Conservation (phyloP, 2,113 vertebrate genomes). For the Melanostigma gelatinosum region DNA sequence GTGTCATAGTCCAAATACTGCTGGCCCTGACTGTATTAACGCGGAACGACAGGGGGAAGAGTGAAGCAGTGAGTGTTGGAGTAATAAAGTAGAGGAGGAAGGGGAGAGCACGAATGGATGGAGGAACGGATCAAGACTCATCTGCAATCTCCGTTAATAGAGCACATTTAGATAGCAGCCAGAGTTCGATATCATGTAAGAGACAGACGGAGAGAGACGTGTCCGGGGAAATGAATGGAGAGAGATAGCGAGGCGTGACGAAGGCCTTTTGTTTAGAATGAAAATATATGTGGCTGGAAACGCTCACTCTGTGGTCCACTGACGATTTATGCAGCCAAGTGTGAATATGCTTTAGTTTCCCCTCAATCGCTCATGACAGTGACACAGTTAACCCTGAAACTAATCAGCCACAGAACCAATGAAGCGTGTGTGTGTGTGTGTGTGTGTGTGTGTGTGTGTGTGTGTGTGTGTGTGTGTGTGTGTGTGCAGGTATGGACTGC, state of each 20-base stretch:
- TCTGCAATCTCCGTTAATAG: conserved; percentile 43
- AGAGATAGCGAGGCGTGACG: not conserved
- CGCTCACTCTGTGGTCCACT: not conserved
- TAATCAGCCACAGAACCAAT: conserved; percentile 36
- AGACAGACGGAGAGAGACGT: not conserved
- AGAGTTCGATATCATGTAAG: conserved; percentile 13
- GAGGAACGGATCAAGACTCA: conserved; percentile 35
- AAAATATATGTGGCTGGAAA: conserved; percentile 1
- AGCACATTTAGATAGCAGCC: conserved; percentile 24
- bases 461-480: not conserved
- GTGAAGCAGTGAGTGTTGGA: conserved; percentile 12
- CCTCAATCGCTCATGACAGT: conserved; percentile 46
- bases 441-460: not conserved
- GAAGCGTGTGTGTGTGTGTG: conserved; percentile 10
- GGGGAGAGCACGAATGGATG: not conserved
- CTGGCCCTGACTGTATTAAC: not conserved
- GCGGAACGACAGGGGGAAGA: not conserved
- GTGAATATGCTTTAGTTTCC: conserved; percentile 38
- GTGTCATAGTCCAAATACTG: too few species aligned
- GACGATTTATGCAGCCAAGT: conserved; percentile 16
- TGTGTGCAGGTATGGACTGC: not conserved
- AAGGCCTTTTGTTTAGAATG: not conserved
- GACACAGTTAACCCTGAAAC: conserved; percentile 62
- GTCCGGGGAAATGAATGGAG: conserved; percentile 25
- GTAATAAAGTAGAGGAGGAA: conserved; percentile 15